These are phyloP conservation scores for Ptyas mucosa DNA, from an alignment of 2,113 vertebrate genomes.

Conservation along the genomic window DNA sequence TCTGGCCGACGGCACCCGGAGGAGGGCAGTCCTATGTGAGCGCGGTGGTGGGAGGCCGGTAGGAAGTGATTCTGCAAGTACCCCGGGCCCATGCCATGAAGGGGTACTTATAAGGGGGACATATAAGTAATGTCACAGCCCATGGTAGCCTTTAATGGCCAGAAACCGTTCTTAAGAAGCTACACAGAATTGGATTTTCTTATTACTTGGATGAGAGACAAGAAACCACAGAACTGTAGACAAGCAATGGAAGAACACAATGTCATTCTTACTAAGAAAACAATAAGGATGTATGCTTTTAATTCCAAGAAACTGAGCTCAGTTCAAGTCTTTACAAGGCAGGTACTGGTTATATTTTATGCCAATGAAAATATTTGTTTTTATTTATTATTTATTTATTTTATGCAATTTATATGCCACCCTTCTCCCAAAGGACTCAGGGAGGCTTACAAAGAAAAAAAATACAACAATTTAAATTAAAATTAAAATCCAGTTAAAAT, in stretches of 20 bases:
- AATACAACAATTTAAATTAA: no score
- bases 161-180: neutral
- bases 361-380: neutral
- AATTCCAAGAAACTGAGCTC: neutral
- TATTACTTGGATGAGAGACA: neutral
- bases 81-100: no score
- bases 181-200: neutral
- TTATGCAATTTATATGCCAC: no score
- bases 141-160: neutral
- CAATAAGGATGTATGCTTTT: neutral
- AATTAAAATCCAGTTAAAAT: no score
- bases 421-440: no score
- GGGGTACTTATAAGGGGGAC: no score
- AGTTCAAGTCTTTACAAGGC: neutral
- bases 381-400: no score
- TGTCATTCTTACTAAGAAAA: neutral
- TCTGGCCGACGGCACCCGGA: no score
- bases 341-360: neutral
- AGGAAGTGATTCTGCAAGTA: no score
- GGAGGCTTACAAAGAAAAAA: no score
- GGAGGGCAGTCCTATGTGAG: no score
- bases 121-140: neutral
- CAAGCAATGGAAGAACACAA: neutral
- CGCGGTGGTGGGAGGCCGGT: no score
- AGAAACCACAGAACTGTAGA: neutral